Evolutionary conservation across 1,140 invertebrate species (phyloP).

Genomic region (Panagrolaimus sp.): DNA sequence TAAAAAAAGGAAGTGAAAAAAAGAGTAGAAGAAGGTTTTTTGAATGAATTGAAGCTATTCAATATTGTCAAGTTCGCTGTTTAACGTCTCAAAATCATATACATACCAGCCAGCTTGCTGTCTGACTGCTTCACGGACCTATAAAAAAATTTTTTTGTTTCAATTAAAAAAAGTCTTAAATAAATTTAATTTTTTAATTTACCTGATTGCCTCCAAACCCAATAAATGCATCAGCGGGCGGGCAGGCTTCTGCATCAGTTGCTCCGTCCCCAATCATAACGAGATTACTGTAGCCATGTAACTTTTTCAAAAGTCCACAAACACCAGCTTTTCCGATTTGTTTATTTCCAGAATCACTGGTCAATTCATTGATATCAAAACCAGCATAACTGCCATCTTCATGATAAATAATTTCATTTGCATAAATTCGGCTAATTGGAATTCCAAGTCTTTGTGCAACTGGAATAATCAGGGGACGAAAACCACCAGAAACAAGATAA

Average conservation of each 20-base stretch:
- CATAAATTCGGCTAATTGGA: slow-evolving; percentile 74
- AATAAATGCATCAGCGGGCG: slow-evolving; percentile 75
- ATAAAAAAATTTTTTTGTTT: slow-evolving; percentile 20
- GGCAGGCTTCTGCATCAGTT: slow-evolving; percentile 86
- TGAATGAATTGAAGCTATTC: background rate
- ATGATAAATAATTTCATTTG: slow-evolving; percentile 84
- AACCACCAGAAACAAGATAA: slow-evolving; percentile 89
- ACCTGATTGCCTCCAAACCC: slow-evolving; percentile 84
- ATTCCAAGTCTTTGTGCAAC: slow-evolving; percentile 77
- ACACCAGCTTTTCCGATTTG: slow-evolving; percentile 85
- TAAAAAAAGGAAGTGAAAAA: no score
- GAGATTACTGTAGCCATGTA: slow-evolving; percentile 70
- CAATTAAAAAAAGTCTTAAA: slow-evolving; percentile 4
- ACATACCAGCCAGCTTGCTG: slow-evolving; percentile 80
- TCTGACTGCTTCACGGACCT: slow-evolving; percentile 72
- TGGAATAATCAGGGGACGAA: slow-evolving; percentile 76
- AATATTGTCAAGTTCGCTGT: slow-evolving; percentile 25
- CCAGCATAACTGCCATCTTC: slow-evolving; percentile 85
- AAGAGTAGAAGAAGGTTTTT: no score
- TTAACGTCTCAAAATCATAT: slow-evolving; percentile 77
- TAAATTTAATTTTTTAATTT: slow-evolving; percentile 69
- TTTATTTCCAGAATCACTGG: slow-evolving; percentile 66
- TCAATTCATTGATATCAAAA: slow-evolving; percentile 83
- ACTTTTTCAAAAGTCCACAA: slow-evolving; percentile 73
- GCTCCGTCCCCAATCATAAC: slow-evolving; percentile 92